These are phyloP conservation scores for Orchestia grillus DNA, from an alignment of 1,140 invertebrate species.

Conservation along the genomic window DNA sequence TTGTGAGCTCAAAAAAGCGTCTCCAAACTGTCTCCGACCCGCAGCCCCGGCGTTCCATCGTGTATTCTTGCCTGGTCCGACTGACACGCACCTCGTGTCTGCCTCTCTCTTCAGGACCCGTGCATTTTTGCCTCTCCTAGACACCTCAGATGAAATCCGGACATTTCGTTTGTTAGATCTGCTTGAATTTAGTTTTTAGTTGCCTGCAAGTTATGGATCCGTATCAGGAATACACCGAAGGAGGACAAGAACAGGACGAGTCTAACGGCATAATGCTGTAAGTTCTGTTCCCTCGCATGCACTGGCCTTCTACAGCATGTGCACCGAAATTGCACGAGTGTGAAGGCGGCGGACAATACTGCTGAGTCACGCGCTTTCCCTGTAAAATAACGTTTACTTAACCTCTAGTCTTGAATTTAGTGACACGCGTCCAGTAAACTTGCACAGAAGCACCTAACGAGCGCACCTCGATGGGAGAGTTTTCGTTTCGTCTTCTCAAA, in stretches of 20 bases:
- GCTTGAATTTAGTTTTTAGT: slow-evolving; percentile 21
- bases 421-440: neutral
- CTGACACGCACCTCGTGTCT: neutral
- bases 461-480: neutral
- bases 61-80: neutral
- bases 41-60: neutral
- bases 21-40: neutral
- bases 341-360: neutral
- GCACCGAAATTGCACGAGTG: neutral
- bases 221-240: slow-evolving; percentile 36
- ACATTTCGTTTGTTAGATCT: neutral
- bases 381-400: neutral
- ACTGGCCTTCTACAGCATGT: neutral
- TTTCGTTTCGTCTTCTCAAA: neutral
- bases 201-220: slow-evolving; percentile 29
- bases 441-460: neutral
- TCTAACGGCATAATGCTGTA: slow-evolving; percentile 52
- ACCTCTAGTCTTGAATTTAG: neutral
- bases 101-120: neutral
- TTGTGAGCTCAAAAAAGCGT: neutral
- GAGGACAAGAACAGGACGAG: slow-evolving; percentile 1
- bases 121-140: neutral
- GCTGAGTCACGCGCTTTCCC: neutral
- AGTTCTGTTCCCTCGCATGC: neutral
- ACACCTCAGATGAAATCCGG: slow-evolving; percentile 22